Percentiles rank a stretch among this genome's conserved stretches.
Evolutionary conservation across 2,797 vertebrate species (phyloP).

Genomic region (Paguma larvata): DNA sequence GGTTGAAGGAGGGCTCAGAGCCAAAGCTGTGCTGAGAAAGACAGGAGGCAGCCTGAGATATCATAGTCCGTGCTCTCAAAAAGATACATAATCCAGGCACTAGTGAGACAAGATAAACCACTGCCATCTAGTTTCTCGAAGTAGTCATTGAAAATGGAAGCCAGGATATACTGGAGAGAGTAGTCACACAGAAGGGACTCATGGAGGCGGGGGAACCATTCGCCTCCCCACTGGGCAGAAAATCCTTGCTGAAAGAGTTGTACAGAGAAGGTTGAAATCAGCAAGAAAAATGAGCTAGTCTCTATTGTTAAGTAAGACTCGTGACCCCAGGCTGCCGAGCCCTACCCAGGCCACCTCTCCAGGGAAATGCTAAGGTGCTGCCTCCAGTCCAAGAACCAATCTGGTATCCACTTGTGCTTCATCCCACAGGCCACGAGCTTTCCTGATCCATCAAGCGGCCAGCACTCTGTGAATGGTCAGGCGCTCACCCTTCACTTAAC

Average conservation of each 20-base stretch:
- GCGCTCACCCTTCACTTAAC: not conserved
- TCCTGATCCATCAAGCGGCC: not conserved
- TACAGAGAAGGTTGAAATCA: not conserved
- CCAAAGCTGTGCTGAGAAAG: not conserved
- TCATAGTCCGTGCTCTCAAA: not conserved
- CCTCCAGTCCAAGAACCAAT: not conserved
- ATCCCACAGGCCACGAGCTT: not conserved
- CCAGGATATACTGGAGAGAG: not conserved
- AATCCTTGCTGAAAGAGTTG: not conserved
- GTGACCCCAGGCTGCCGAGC: not conserved
- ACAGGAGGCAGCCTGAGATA: not conserved
- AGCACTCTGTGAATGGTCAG: not conserved
- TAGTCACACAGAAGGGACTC: not conserved
- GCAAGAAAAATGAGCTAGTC: not conserved
- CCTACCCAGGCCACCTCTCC: not conserved
- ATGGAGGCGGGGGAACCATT: not conserved
- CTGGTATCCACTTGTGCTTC: not conserved
- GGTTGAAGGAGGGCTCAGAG: not conserved
- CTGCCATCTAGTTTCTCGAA: constrained; percentile 15
- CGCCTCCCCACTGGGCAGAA: not conserved
- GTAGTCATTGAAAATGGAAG: not conserved
- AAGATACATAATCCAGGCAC: not conserved
- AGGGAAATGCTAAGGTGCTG: not conserved
- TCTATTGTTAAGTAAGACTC: constrained; percentile 1
- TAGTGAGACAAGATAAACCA: constrained; percentile 5